Evolutionary conservation across 2,113 vertebrate genomes (phyloP).

Genomic region (Probosciger aterrimus): DNA sequence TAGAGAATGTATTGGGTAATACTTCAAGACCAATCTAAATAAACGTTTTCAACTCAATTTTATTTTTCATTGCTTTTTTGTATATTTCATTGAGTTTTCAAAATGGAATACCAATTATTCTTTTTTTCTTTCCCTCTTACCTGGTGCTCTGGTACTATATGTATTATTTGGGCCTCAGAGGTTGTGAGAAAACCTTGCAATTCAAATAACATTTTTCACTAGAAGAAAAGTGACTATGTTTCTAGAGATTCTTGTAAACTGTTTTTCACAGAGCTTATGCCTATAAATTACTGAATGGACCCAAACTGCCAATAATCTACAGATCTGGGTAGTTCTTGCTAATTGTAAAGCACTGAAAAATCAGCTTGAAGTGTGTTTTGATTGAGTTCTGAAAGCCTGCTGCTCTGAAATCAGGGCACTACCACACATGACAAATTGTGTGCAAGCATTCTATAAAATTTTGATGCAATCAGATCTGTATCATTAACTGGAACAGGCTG

Average conservation of each 20-base stretch:
- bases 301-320: not conserved
- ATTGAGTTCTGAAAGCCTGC: not conserved
- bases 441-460: not conserved
- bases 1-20: not conserved
- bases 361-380: not conserved
- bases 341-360: not conserved
- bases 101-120: not conserved
- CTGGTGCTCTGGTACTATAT: not conserved
- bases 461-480: not conserved
- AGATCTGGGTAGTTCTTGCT: not conserved
- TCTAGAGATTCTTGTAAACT: not conserved
- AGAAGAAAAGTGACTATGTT: not conserved
- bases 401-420: not conserved
- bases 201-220: not conserved
- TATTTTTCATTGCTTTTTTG: not conserved
- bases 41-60: not conserved
- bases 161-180: not conserved
- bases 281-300: not conserved
- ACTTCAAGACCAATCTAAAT: not conserved
- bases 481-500: not conserved
- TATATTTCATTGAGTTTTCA: not conserved
- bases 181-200: not conserved
- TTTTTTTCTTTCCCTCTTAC: not conserved
- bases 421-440: not conserved
- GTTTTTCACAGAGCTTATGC: not conserved